Conservation (phyloP, 2,113 vertebrate species). For the Mormyrus iriodes region DNA sequence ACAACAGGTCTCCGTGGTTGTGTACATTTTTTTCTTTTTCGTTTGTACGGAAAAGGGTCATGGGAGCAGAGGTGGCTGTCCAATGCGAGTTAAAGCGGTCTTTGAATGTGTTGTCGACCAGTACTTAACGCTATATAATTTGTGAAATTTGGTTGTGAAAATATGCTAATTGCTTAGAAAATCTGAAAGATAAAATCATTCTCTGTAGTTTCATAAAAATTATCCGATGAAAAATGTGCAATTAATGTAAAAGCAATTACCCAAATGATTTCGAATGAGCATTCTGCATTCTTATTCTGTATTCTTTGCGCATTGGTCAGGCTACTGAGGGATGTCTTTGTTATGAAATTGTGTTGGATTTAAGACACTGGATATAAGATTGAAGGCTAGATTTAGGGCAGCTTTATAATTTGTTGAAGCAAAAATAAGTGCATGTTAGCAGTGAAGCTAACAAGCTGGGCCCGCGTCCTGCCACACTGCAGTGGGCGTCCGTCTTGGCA, state of each 20-base stretch:
- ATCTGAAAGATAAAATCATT: background rate
- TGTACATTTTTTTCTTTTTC: background rate
- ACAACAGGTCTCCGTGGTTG: background rate
- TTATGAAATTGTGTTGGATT: background rate
- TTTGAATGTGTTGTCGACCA: background rate
- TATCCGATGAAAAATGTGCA: background rate
- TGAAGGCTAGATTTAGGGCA: background rate
- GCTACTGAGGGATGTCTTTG: background rate
- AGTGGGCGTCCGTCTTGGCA: background rate
- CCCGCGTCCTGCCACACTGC: background rate
- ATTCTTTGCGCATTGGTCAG: background rate
- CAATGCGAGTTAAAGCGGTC: background rate
- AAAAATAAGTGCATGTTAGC: background rate
- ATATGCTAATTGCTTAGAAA: background rate
- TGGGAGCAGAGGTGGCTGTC: background rate
- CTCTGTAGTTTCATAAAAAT: background rate
- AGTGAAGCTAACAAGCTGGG: background rate
- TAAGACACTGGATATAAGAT: background rate
- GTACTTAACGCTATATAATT: background rate
- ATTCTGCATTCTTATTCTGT: background rate
- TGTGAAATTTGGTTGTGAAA: background rate
- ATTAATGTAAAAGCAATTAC: background rate
- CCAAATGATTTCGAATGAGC: background rate
- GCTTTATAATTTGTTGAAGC: background rate
- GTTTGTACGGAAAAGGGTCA: too few relatives aligned